Conservation (phyloP, 2,888 invertebrate species). For the Steinernema carpocapsae region DNA sequence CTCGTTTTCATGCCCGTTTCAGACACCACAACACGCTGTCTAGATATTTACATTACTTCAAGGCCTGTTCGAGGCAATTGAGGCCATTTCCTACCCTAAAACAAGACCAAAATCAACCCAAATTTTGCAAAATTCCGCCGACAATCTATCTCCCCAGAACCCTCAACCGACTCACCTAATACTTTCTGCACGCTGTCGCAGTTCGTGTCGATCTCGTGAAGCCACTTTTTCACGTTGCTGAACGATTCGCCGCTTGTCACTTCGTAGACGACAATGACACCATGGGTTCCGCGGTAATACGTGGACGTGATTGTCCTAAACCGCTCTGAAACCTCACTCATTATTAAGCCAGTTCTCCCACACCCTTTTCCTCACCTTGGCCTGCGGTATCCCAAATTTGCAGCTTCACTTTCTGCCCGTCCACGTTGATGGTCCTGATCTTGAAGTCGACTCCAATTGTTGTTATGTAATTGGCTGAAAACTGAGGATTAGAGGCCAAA, state of each 20-base stretch:
- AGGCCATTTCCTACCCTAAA: no score
- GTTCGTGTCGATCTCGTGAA: constrained; percentile 98
- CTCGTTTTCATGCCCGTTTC: no score
- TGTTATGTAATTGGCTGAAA: constrained; percentile 79
- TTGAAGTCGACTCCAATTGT: constrained; percentile 99
- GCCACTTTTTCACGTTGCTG: constrained; percentile 97
- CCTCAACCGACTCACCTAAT: no score
- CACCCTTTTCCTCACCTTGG: no score
- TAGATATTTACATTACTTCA: no score
- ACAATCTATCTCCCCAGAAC: no score
- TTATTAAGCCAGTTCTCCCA: no score
- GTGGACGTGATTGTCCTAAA: constrained; percentile 98
- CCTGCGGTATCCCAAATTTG: constrained; percentile 94
- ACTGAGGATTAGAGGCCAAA: constrained; percentile 19
- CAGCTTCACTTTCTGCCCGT: constrained; percentile 72
- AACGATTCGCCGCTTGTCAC: constrained; percentile 98
- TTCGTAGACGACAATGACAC: constrained; percentile 99
- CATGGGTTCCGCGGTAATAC: constrained; percentile 98
- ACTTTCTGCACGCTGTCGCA: constrained; percentile 79
- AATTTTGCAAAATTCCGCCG: no score
- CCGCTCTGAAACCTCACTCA: no score
- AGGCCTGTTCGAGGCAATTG: no score
- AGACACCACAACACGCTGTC: no score
- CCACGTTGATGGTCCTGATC: constrained; percentile 83
- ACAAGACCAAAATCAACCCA: no score